These are phyloP conservation scores for Rhaphigaster nebulosa DNA, from an alignment of 2,888 invertebrate genomes.

Conservation along the genomic window DNA sequence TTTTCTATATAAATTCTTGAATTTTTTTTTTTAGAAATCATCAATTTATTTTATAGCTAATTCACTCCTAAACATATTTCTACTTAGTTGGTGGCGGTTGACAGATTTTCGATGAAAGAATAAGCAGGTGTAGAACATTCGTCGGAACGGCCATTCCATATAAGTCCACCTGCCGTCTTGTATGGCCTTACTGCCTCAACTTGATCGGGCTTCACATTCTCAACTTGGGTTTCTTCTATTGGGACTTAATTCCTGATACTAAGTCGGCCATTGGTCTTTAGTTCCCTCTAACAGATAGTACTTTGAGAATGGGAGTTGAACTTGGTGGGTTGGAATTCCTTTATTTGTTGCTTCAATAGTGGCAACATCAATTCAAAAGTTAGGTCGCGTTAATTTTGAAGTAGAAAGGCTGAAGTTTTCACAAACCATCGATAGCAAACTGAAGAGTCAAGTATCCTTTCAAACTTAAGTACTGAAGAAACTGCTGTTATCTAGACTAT, in stretches of 20 bases:
- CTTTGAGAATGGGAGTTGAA: background rate
- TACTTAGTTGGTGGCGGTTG: background rate
- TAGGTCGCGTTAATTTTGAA: background rate
- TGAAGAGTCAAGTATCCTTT: background rate
- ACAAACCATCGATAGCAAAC: background rate
- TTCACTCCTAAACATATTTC: background rate
- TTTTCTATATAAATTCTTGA: too few species aligned
- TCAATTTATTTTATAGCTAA: background rate
- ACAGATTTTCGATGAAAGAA: background rate
- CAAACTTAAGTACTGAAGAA: background rate
- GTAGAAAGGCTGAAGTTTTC: background rate
- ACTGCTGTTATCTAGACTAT: background rate
- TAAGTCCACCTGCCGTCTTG: background rate
- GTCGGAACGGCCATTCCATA: background rate
- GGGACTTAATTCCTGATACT: conserved; percentile 15
- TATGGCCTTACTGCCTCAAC: background rate
- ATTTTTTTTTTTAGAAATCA: background rate
- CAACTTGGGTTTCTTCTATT: background rate
- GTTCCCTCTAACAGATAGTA: background rate
- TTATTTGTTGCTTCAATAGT: background rate
- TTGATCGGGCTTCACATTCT: background rate
- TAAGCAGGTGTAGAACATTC: background rate
- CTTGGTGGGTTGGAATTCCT: background rate
- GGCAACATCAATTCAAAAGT: background rate
- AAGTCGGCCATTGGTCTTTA: background rate